Conservation (phyloP, 2,888 invertebrate species). For the Tubulanus polymorphus region DNA sequence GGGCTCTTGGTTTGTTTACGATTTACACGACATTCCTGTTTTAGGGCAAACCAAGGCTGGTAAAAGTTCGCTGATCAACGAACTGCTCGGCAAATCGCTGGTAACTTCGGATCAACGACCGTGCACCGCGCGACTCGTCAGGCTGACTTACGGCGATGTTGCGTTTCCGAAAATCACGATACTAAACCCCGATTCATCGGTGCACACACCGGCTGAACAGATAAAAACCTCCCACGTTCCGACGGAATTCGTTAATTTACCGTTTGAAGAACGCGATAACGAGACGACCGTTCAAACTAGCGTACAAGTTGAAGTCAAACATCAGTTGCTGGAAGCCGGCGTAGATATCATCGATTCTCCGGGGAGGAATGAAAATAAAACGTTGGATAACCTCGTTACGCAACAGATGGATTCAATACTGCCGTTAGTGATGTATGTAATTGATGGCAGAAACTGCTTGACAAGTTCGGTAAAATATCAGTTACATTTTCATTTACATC, state of each 20-base stretch:
- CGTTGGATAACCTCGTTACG: background rate
- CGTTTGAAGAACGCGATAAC: background rate
- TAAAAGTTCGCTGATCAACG: background rate
- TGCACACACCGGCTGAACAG: background rate
- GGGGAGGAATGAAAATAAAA: constrained; percentile 2
- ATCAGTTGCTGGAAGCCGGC: background rate
- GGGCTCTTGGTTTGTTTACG: no score
- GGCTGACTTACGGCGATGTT: background rate
- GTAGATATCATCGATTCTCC: constrained; percentile 6
- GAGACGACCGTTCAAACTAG: background rate
- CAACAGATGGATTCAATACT: background rate
- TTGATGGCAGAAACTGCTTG: background rate
- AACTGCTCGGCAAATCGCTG: background rate
- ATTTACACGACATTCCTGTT: background rate
- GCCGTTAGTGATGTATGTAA: constrained; percentile 1
- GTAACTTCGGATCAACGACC: background rate
- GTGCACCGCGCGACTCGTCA: background rate
- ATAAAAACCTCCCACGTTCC: background rate
- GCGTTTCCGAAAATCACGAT: background rate
- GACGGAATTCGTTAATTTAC: background rate
- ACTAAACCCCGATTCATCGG: background rate
- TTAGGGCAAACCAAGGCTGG: background rate
- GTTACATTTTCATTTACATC: background rate
- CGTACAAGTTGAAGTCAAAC: background rate
- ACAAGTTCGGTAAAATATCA: background rate